Conservation (phyloP, 2,888 invertebrate genomes). For the Junonia oenone region DNA sequence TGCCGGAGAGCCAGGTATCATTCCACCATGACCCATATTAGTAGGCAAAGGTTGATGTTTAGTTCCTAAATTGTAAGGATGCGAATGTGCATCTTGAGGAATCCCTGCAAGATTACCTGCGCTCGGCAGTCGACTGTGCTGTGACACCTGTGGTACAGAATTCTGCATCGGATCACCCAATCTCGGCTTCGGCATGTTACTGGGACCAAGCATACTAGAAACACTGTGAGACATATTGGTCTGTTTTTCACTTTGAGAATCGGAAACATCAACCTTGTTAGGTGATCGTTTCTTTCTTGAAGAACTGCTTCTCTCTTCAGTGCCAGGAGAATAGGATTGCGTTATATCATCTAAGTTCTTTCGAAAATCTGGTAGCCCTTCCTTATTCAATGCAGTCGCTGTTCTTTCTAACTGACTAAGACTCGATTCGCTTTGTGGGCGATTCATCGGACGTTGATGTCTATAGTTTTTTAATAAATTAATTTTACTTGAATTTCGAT, state of each 20-base stretch:
- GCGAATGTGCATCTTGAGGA: slow-evolving; percentile 33
- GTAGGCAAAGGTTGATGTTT: slow-evolving; percentile 35
- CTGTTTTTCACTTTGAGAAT: slow-evolving; percentile 47
- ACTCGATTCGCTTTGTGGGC: slow-evolving; percentile 63
- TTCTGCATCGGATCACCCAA: slow-evolving; percentile 39
- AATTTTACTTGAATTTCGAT: slow-evolving; percentile 58
- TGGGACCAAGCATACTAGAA: slow-evolving; percentile 57
- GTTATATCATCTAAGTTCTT: slow-evolving; percentile 73
- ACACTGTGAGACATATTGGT: slow-evolving; percentile 65
- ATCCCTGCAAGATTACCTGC: slow-evolving; percentile 31
- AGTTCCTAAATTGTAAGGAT: slow-evolving; percentile 6
- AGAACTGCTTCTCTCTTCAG: slow-evolving; percentile 56
- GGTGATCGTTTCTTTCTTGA: slow-evolving; percentile 70
- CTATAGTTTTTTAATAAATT: slow-evolving; percentile 72
- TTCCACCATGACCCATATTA: slow-evolving; percentile 45
- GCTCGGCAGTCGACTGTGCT: slow-evolving; percentile 23
- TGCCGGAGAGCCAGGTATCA: slow-evolving; percentile 37
- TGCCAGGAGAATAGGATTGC: slow-evolving; percentile 67
- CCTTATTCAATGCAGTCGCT: slow-evolving; percentile 62
- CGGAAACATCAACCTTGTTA: slow-evolving; percentile 47
- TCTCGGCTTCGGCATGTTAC: slow-evolving; percentile 37
- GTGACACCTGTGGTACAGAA: slow-evolving; percentile 32
- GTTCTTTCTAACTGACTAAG: slow-evolving; percentile 67
- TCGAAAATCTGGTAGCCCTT: slow-evolving; percentile 69
- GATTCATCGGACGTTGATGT: slow-evolving; percentile 59